Evolutionary conservation across 1,140 invertebrate species (phyloP).

Genomic region (Sycophila sp.): DNA sequence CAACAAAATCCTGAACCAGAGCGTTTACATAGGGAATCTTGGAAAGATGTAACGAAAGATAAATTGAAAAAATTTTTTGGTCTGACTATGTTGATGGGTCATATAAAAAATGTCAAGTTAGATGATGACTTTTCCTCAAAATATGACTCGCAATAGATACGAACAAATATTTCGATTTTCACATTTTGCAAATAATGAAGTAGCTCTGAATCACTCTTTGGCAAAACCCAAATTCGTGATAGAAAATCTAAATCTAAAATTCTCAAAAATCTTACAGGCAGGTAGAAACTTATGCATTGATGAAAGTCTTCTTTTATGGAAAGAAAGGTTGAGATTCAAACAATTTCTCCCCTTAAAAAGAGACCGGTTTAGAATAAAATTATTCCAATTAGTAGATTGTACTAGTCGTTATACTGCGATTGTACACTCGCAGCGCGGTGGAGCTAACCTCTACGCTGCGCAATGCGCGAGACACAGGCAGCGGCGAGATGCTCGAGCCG

Average conservation of each 20-base stretch:
- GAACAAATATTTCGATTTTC: conserved; percentile 29
- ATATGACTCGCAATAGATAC: conserved; percentile 44
- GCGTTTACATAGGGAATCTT: too few relatives aligned
- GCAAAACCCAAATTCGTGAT: conserved; percentile 30
- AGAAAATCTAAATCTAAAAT: conserved; percentile 33
- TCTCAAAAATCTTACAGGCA: conserved; percentile 39
- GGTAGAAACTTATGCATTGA: conserved; percentile 44
- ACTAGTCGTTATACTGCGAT: conserved; percentile 50
- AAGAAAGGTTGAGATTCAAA: conserved; percentile 38
- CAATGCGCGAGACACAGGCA: too few relatives aligned
- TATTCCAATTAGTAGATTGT: conserved; percentile 47
- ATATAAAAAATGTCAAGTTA: conserved; percentile 37
- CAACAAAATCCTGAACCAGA: too few relatives aligned
- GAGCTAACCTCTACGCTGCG: too few relatives aligned
- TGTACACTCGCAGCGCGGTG: too few relatives aligned
- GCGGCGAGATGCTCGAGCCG: too few relatives aligned
- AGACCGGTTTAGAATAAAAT: conserved; percentile 45
- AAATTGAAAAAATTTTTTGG: too few relatives aligned
- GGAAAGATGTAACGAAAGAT: too few relatives aligned
- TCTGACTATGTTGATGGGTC: conserved; percentile 49
- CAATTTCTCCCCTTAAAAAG: conserved; percentile 47
- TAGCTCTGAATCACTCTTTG: conserved; percentile 35
- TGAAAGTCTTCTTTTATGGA: conserved; percentile 47
- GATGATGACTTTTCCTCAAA: conserved; percentile 44
- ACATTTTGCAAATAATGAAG: conserved; percentile 31